Percentiles rank a stretch among this genome's conserved stretches.
phyloP scores from a whole-genome alignment of 2,113 vertebrate species.

The Mola mola region DNA sequence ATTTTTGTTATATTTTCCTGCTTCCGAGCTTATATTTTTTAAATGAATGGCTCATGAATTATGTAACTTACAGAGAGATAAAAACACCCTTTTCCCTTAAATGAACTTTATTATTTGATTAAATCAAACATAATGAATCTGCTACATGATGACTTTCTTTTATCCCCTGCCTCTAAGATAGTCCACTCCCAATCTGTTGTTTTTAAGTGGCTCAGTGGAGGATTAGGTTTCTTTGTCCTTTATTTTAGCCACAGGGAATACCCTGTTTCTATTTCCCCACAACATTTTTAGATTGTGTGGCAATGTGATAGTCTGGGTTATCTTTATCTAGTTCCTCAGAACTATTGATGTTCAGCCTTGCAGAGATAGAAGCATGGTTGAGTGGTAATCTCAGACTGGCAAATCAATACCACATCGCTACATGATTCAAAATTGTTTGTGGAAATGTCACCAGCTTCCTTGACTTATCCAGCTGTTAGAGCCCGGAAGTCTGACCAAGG shows the following conservation, averaged over 20 bases:
- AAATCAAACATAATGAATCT: slow-evolving; percentile 14
- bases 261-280: slow-evolving; percentile 37
- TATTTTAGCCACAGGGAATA: slow-evolving; percentile 40
- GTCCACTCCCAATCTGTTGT: slow-evolving; percentile 20
- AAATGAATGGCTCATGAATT: not conserved
- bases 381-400: slow-evolving; percentile 16
- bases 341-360: slow-evolving; percentile 51
- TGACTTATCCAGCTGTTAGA: slow-evolving; percentile 18
- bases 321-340: slow-evolving; percentile 54
- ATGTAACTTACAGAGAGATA: not conserved
- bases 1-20: slow-evolving; percentile 1
- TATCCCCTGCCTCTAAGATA: slow-evolving; percentile 8
- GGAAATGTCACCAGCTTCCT: slow-evolving; percentile 23
- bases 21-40: not conserved
- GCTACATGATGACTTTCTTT: slow-evolving; percentile 10
- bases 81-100: not conserved
- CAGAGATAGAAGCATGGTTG: slow-evolving; percentile 20
- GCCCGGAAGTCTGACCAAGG: not conserved
- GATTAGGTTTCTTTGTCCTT: slow-evolving; percentile 35
- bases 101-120: slow-evolving; percentile 13
- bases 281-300: slow-evolving; percentile 20
- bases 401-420: slow-evolving; percentile 39
- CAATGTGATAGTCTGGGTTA: slow-evolving; percentile 30
- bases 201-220: slow-evolving; percentile 30
- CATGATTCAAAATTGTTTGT: slow-evolving; percentile 39